Conservation (phyloP, 2,113 vertebrate genomes). For the Felis chaus region DNA sequence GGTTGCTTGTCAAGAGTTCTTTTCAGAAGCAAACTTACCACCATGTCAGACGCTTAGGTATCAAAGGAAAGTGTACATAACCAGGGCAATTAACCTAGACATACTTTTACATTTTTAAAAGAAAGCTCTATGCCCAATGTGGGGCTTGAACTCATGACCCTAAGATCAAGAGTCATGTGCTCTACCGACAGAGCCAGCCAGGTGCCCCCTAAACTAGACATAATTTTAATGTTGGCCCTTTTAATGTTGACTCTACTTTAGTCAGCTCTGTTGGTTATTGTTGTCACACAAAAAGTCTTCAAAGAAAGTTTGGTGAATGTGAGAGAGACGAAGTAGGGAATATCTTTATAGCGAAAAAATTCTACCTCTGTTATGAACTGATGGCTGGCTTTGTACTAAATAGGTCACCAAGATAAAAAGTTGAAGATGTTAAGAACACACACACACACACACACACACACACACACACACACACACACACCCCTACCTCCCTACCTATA, state of each 20-base stretch:
- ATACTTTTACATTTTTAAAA: not conserved
- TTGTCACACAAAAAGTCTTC: not conserved
- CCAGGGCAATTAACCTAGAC: not conserved
- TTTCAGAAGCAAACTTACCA: not conserved
- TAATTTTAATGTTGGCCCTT: not conserved
- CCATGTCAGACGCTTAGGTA: not conserved
- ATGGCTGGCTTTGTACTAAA: not conserved
- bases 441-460: not conserved
- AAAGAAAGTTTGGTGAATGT: constrained; percentile 16
- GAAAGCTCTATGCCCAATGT: not conserved
- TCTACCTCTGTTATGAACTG: not conserved
- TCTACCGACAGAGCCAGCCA: not conserved
- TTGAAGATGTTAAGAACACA: not conserved
- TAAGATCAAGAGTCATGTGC: not conserved
- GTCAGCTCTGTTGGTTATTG: not conserved
- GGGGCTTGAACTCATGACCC: not conserved
- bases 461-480: not conserved
- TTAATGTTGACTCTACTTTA: not conserved
- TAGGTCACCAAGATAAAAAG: not conserved
- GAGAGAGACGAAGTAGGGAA: not conserved
- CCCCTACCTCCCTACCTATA: no score
- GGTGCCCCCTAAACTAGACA: not conserved
- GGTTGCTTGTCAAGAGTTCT: not conserved
- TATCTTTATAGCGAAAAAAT: not conserved
- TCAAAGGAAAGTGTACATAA: not conserved